Conservation (phyloP, 2,797 vertebrate species). For the Rhinogobio ventralis region DNA sequence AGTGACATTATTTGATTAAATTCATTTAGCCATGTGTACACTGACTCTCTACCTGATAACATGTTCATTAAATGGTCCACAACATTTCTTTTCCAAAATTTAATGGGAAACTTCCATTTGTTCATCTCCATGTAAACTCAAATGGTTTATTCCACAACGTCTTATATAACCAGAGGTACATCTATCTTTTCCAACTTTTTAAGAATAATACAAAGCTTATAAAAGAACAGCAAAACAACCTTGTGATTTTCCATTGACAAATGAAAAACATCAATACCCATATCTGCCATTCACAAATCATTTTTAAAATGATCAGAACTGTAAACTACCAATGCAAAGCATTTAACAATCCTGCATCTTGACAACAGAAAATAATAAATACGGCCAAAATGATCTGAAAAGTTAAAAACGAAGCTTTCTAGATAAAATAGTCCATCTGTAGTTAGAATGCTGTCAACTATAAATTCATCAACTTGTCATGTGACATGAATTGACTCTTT, state of each 20-base stretch:
- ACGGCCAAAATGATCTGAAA: background rate
- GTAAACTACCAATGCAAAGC: background rate
- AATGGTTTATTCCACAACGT: slow-evolving; percentile 8
- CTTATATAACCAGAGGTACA: background rate
- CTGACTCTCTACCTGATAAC: background rate
- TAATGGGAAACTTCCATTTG: background rate
- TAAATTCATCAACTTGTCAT: background rate
- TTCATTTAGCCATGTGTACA: background rate
- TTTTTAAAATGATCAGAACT: background rate
- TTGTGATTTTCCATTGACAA: slow-evolving; percentile 9
- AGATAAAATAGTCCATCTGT: background rate
- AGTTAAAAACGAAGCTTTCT: background rate
- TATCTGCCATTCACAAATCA: background rate
- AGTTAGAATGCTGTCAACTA: background rate
- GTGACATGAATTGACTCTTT: background rate
- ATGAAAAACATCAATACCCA: background rate
- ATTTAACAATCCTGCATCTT: background rate
- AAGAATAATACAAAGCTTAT: background rate
- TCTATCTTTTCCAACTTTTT: background rate
- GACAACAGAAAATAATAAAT: slow-evolving; percentile 2
- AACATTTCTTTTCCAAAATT: background rate
- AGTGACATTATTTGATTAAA: background rate
- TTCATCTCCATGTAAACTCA: background rate
- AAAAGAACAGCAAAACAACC: background rate
- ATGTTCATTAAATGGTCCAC: slow-evolving; percentile 11